Evolutionary conservation across 2,797 vertebrate species (phyloP).

Genomic region (Thamnophis elegans): DNA sequence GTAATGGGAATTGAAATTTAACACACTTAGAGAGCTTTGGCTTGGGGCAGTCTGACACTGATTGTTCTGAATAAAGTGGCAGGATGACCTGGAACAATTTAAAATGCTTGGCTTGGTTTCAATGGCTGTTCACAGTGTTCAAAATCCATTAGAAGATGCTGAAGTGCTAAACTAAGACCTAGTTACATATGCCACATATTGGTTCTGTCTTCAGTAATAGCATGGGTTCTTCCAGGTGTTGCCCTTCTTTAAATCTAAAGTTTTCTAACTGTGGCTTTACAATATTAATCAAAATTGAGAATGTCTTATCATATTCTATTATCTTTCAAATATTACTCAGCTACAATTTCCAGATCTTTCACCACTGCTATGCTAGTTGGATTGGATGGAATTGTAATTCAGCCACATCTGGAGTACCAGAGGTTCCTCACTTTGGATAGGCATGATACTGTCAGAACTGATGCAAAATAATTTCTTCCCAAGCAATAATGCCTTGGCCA

Average conservation of each 20-base stretch:
- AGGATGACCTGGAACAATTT: slow-evolving; percentile 73
- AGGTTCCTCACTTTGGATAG: not conserved
- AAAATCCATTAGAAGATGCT: slow-evolving; percentile 73
- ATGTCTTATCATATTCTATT: not conserved
- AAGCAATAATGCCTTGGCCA: not conserved
- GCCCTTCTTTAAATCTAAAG: slow-evolving; percentile 29
- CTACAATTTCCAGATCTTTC: not conserved
- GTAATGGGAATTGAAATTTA: not conserved
- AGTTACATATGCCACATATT: slow-evolving; percentile 62
- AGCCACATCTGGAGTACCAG: not conserved
- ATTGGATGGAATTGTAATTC: not conserved
- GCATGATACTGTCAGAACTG: not conserved
- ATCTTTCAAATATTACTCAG: not conserved
- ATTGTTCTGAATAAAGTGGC: slow-evolving; percentile 75
- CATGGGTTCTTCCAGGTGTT: slow-evolving; percentile 35
- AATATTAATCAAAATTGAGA: not conserved
- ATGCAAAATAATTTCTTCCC: slow-evolving; percentile 24
- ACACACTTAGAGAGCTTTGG: not conserved
- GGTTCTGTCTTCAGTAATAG: slow-evolving; percentile 56
- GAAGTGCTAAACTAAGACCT: slow-evolving; percentile 64
- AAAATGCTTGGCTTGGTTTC: slow-evolving; percentile 72
- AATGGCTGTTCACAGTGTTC: slow-evolving; percentile 71
- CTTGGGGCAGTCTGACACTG: slow-evolving; percentile 53
- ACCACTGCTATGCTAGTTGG: not conserved
- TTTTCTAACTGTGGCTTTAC: not conserved